Evolutionary conservation across 2,797 vertebrate species (phyloP), one percentile per base, ranked within the genome.

Genomic region (Cynopterus sphinx): DNA sequence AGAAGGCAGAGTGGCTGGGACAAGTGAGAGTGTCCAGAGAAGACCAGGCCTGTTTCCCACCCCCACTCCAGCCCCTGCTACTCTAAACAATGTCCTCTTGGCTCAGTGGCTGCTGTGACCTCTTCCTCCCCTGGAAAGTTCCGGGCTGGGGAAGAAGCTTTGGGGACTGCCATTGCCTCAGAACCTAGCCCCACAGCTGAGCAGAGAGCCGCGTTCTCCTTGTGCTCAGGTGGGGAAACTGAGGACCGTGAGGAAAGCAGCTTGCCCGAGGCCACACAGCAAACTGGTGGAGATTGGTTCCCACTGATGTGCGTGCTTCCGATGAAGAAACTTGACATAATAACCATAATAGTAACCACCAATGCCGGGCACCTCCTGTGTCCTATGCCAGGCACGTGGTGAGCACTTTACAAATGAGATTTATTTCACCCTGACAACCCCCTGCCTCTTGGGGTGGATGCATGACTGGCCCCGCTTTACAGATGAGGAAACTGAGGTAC

Each of bases 311-410:
- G 6, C 2, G 0, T 22, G 70, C 31, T 61, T 90, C 73, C 39
- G 36, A 11, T 22, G 17, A 59, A 17, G 81, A 75, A 61, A 21
- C 16, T 5, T 43, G 26, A 49, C 90, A 71, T 65, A n/a, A 24
- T 46, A 9, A 7, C 31, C 8, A 28, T 7, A 39, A 21, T 1
- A 79, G 43, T 43, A 43, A 43, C 43, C 36, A 26, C 51, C 87
- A 82, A 51, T 0, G 1, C 11, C n/a, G 12, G 67, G 5, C 71
- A 26, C 0, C 61, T n/a, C n/a, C 15, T 63, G 13, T 63, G 51
- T 0, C 17, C 6, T 63, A 51, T 0, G 0, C 11, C 33, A 13
- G 51, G 6, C 73, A n/a, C 1, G 0, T 15, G 9, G 26, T 15
- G 4, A 28, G 39, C 17, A 0, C 70, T 6, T 68, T 9, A 49